Evolutionary conservation across 2,113 vertebrate species (phyloP).

Genomic region (Hypomesus transpacificus): DNA sequence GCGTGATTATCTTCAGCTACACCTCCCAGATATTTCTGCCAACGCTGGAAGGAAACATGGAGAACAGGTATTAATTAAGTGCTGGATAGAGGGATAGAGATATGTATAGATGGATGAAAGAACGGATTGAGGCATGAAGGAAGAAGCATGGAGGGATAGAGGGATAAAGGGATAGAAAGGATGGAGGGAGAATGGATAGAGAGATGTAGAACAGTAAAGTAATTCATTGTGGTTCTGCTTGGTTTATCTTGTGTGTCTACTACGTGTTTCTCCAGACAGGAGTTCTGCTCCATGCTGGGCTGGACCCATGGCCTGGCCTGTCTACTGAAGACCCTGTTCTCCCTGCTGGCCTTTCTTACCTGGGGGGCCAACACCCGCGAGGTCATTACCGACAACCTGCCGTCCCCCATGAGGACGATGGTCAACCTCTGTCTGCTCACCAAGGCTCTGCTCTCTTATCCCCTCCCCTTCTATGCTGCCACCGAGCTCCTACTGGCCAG

Average conservation of each 20-base stretch:
- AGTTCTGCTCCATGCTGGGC: conserved; percentile 71
- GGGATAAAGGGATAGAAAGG: too few species aligned
- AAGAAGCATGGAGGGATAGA: too few species aligned
- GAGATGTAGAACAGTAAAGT: too few species aligned
- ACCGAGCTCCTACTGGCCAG: conserved; percentile 69
- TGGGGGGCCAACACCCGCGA: conserved; percentile 77
- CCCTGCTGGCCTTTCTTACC: conserved; percentile 71
- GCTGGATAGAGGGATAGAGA: too few species aligned
- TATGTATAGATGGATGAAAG: too few species aligned
- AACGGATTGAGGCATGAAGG: too few species aligned
- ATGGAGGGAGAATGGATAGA: too few species aligned
- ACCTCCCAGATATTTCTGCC: conserved; percentile 83
- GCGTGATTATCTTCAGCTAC: conserved; percentile 84
- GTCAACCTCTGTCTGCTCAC: conserved; percentile 76
- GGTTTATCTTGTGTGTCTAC: background rate
- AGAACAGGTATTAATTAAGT: background rate
- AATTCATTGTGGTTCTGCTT: too few species aligned
- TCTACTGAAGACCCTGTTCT: conserved; percentile 75
- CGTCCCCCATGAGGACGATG: conserved; percentile 67
- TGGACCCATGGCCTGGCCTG: conserved; percentile 77
- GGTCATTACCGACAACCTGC: conserved; percentile 78
- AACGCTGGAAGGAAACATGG: conserved; percentile 76
- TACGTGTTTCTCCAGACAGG: conserved; percentile 31
- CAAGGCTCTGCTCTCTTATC: conserved; percentile 79
- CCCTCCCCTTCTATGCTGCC: conserved; percentile 76